Evolutionary conservation across 92 coral and sea anemone genomes (phyloP).

Genomic region (Parazoanthus swiftii): DNA sequence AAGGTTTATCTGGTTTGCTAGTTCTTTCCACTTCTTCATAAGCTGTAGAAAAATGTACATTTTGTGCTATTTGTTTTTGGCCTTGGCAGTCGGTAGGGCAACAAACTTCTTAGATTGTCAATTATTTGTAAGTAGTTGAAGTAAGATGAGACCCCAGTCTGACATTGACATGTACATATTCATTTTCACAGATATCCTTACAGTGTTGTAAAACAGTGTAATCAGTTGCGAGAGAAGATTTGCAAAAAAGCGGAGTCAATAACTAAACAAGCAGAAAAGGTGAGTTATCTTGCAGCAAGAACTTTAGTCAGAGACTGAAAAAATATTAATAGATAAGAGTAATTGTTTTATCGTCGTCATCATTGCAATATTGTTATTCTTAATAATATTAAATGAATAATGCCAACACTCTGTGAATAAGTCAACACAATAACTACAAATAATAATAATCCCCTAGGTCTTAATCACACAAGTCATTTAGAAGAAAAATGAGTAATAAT

Average conservation of each 20-base stretch:
- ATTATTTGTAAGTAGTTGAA: no score
- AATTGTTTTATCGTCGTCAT: neutral
- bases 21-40: no score
- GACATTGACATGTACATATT: neutral
- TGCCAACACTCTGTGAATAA: neutral
- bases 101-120: no score
- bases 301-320: neutral
- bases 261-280: constrained; percentile 28
- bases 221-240: constrained; percentile 30
- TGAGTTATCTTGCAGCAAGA: neutral
- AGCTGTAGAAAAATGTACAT: no score
- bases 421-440: neutral
- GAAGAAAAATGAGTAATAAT: no score
- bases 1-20: no score
- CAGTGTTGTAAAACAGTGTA: constrained; percentile 31
- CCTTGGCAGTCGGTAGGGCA: no score
- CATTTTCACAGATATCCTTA: constrained; percentile 21
- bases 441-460: neutral
- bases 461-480: no score
- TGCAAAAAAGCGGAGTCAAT: constrained; percentile 21
- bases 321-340: neutral
- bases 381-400: neutral
- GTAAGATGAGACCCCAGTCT: neutral
- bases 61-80: no score
- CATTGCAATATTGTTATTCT: neutral